phyloP scores from a whole-genome alignment of 2,797 vertebrate genomes.

The Cryptoblepharus egeriae region DNA sequence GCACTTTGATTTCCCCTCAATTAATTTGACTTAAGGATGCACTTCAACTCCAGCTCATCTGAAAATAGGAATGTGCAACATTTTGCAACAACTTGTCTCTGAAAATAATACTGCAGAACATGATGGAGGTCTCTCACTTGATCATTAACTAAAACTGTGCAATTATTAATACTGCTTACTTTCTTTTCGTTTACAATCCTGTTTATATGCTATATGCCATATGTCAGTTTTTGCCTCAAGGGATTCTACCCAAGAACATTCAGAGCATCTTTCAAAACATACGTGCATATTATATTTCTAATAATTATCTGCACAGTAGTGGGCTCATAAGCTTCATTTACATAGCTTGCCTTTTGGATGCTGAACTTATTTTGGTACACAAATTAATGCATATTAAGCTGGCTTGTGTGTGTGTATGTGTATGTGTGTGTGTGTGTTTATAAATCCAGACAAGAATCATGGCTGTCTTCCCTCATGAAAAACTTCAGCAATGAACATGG shows the following conservation, averaged over 20 bases:
- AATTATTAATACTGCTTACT: constrained; percentile 15
- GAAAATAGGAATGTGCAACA: background rate
- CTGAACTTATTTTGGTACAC: constrained; percentile 68
- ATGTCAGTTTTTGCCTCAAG: constrained; percentile 60
- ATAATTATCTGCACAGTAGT: constrained; percentile 59
- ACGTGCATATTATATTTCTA: constrained; percentile 59
- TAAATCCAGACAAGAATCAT: constrained; percentile 57
- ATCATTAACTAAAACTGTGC: constrained; percentile 64
- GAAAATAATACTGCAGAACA: constrained; percentile 39
- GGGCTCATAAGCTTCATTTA: constrained; percentile 65
- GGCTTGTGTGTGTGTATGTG: background rate
- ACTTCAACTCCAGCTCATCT: background rate
- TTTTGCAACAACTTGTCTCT: constrained; percentile 33
- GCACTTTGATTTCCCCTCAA: too few relatives aligned
- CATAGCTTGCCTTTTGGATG: constrained; percentile 68
- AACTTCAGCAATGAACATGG: constrained; percentile 31
- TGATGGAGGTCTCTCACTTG: constrained; percentile 40
- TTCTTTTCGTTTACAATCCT: constrained; percentile 40
- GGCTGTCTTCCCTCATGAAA: constrained; percentile 56
- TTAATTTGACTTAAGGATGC: too few relatives aligned
- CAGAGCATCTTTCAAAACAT: constrained; percentile 52
- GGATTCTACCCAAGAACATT: constrained; percentile 54
- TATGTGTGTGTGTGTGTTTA: constrained; percentile 28
- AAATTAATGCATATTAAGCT: constrained; percentile 72
- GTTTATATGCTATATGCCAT: constrained; percentile 41